Base-by-base conservation (phyloP, 2,797 vertebrate species). In the Brachymystax lenok region DNA sequence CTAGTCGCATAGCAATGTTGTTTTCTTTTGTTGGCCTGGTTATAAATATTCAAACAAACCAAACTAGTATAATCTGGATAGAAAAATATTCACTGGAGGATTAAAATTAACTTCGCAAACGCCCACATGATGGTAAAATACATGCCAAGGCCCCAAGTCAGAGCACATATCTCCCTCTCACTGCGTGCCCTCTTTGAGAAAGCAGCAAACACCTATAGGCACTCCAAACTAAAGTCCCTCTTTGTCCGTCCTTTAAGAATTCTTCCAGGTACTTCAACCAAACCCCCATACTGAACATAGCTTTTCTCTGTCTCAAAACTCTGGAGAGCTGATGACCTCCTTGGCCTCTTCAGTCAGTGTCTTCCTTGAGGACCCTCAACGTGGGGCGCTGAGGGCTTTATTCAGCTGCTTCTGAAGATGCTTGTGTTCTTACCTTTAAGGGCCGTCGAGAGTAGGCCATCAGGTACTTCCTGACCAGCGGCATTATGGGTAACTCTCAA, bases 231-330 rank as follows among this genome's bases (percentile, higher is more conserved):
- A 52, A 71, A 71, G 70, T 71, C 70, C 50, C 24, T 28, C 51
- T 71, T 71, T 71, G 70, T 71, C 13, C 4, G 5, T 50, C 21
- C 50, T 71, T 51, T 27, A 50, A 71, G 70, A 71, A 71, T 71
- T 71, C 24, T 27, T 14, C 24, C 24, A 17, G 50, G 70, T 28
- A 27, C 68, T 51, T 71, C 50, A 28, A 51, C 50, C 24, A 27
- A 54, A 28, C 50, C 70, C 30, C 24, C 51, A 27, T 10, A 24
- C 50, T 16, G 14, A 56, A 71, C 52, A 30, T 27, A 27, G 27
- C 70, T 1, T 24, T 28, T 17, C 24, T 54, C 21, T 8, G 24
- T 71, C 70, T 51, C 70, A 54, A 52, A 71, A 56, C 70, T 71
- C 24, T 52, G 21, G 50, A 71, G 13, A 35, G 35, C 68, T 3